A percentile compares a stretch with the other conserved stretches of the same genome.
Evolutionary conservation across 2,113 vertebrate species (phyloP).

Genomic region (Jacana jacana): DNA sequence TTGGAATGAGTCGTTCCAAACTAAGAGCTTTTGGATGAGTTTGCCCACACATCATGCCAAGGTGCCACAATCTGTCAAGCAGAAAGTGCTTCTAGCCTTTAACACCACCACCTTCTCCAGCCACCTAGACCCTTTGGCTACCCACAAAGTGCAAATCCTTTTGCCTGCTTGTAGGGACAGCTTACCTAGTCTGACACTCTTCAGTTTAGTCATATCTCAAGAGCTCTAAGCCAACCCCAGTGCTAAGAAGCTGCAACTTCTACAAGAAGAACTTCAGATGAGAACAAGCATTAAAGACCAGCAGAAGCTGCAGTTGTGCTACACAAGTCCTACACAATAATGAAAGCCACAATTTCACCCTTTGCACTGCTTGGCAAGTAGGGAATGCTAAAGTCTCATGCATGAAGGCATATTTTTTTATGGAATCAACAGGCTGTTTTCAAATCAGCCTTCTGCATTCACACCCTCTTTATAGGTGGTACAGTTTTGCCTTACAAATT

Average conservation of each 20-base stretch:
- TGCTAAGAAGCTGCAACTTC: neutral
- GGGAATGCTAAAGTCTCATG: neutral
- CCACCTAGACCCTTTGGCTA: neutral
- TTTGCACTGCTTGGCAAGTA: neutral
- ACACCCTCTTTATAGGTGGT: neutral
- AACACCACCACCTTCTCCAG: neutral
- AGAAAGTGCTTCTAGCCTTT: neutral
- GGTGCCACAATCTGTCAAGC: neutral
- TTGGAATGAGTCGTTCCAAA: neutral
- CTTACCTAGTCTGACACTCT: neutral
- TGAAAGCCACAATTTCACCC: neutral
- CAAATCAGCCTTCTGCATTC: neutral
- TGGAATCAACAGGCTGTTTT: neutral
- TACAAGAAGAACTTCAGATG: neutral
- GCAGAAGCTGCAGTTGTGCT: neutral
- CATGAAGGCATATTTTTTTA: neutral
- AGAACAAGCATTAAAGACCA: neutral
- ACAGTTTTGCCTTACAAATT: neutral
- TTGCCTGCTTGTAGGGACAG: neutral
- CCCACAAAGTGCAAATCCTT: neutral
- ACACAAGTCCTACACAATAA: neutral
- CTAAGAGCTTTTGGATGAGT: neutral
- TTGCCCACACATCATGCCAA: neutral
- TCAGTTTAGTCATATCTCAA: neutral
- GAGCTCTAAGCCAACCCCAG: neutral